A percentile compares a stretch with the other conserved stretches of the same genome.
Conservation (phyloP, 2,113 vertebrate species). For the Lepidothrix coronata region DNA sequence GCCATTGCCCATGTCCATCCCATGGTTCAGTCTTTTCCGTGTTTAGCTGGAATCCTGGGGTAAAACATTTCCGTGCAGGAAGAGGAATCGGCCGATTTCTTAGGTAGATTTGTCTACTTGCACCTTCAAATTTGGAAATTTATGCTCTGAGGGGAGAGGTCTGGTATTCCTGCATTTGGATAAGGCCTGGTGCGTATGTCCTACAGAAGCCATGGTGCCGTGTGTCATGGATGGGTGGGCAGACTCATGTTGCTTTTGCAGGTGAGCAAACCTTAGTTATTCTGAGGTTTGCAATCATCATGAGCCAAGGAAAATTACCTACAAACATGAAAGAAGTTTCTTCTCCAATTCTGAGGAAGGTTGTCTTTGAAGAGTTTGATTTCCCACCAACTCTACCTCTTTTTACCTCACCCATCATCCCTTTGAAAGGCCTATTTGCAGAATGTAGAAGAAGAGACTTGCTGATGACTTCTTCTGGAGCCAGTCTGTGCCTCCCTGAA, state of each 20-base stretch:
- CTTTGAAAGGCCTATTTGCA: not conserved
- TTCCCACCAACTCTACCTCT: not conserved
- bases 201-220: accelerated
- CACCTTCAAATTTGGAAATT: not conserved
- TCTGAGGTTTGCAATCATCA: not conserved
- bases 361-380: not conserved
- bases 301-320: not conserved
- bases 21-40: not conserved
- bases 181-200: not conserved
- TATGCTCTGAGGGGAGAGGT: not conserved
- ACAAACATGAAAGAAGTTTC: not conserved
- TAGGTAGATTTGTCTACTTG: not conserved
- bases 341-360: constrained; percentile 24
- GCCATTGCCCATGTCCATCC: not conserved
- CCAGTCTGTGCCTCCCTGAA: not conserved
- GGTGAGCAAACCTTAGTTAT: not conserved
- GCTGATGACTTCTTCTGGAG: not conserved
- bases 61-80: not conserved
- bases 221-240: not conserved
- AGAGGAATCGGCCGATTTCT: not conserved
- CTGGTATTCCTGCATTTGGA: not conserved
- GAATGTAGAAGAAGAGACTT: not conserved
- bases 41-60: not conserved
- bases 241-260: not conserved
- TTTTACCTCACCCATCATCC: not conserved